Evolutionary conservation across 2,888 invertebrate genomes (phyloP).

Genomic region (Cremastinae sp.): DNA sequence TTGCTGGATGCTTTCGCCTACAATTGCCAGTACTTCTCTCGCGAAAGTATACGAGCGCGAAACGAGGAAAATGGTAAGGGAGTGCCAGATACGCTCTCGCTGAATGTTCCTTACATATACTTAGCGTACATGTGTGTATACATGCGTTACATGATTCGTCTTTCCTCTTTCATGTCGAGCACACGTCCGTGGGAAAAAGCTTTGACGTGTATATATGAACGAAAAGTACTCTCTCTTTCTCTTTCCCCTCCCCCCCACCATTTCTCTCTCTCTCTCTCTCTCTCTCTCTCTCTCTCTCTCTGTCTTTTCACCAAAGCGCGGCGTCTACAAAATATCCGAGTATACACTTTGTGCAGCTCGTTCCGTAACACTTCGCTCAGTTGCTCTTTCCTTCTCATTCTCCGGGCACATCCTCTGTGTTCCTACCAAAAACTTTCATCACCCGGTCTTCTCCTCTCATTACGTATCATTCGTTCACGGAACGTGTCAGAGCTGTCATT

Average conservation of each 20-base stretch:
- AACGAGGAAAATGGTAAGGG: conserved; percentile 36
- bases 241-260: no score
- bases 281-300: no score
- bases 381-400: conserved; percentile 48
- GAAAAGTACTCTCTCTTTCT: no score
- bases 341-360: conserved; percentile 33
- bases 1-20: conserved; percentile 15
- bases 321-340: conserved; percentile 48
- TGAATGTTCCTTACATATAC: conserved; percentile 17
- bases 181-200: conserved; percentile 34
- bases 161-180: conserved; percentile 55
- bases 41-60: conserved; percentile 23
- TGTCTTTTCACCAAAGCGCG: no score
- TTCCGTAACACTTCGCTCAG: conserved; percentile 10
- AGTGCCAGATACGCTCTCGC: conserved; percentile 24
- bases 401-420: conserved; percentile 6
- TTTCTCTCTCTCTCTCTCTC: no score
- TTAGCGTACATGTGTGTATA: conserved; percentile 10
- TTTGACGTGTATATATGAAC: conserved; percentile 26
- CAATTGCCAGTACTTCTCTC: conserved; percentile 47
- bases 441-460: background rate
- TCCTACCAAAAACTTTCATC: conserved; percentile 1
- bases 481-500: background rate
- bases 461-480: background rate
- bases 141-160: conserved; percentile 21